phyloP scores from a whole-genome alignment of 2,888 invertebrate genomes.

The Coelinius sp. region DNA sequence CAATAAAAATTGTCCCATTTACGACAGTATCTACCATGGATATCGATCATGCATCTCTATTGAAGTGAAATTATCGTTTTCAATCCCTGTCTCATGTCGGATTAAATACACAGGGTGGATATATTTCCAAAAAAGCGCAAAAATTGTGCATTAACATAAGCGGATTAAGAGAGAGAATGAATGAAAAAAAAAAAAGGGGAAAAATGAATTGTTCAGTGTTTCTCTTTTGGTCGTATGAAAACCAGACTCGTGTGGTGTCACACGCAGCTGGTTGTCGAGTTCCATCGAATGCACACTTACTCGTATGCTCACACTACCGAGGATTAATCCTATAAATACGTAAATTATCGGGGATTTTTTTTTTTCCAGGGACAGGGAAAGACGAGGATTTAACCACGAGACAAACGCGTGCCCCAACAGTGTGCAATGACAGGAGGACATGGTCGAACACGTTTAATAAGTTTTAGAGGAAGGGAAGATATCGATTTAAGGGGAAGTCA shows the following conservation, averaged over 20 bases:
- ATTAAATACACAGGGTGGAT: constrained; percentile 38
- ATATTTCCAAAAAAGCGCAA: constrained; percentile 66
- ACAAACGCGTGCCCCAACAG: constrained; percentile 3
- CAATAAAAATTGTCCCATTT: not conserved
- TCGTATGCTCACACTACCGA: constrained; percentile 40
- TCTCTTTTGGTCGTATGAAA: constrained; percentile 11
- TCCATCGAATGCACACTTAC: constrained; percentile 65
- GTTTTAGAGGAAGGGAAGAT: not conserved
- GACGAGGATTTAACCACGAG: constrained; percentile 22
- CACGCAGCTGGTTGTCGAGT: constrained; percentile 59
- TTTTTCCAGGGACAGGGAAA: constrained; percentile 43
- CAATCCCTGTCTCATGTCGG: constrained; percentile 53
- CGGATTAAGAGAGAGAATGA: constrained; percentile 57
- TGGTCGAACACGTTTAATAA: constrained; percentile 23
- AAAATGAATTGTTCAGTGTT: constrained; percentile 25
- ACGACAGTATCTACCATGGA: not conserved
- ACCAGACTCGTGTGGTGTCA: constrained; percentile 49
- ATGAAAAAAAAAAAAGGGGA: constrained; percentile 21
- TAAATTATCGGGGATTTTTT: constrained; percentile 62
- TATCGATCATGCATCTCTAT: constrained; percentile 38
- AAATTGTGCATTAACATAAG: constrained; percentile 66
- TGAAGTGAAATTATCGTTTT: constrained; percentile 59
- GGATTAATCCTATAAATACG: constrained; percentile 68
- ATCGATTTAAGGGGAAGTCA: not conserved
- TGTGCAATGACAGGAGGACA: constrained; percentile 6